Base-by-base conservation (phyloP, 1,140 invertebrate species). In the Cotesia glomerata region DNA sequence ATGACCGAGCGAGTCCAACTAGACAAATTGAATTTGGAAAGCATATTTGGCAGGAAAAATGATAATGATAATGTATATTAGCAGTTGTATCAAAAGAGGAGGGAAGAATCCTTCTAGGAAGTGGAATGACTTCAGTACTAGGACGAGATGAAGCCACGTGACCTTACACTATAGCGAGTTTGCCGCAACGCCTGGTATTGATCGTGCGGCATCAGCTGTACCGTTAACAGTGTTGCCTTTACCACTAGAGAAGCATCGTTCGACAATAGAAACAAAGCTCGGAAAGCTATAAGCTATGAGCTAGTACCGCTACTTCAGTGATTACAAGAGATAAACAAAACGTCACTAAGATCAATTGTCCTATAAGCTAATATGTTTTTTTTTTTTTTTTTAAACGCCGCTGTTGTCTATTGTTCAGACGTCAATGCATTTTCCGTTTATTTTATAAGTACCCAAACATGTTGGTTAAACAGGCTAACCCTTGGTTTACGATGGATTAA, bases 121-220 rank as follows among this genome's bases (percentile, higher is more conserved):
- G 59, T 36, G 35, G 59, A 62, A 62, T 62, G 59, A 68, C 35
- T 36, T 36, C 35, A 58, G 54, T 69, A 59, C 35, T 45, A 26
- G 67, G 58, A 69, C 58, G 56, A 59, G 35, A 45, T 49, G 56
- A 74, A 80, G 74, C 76, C 77, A 83, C 78, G 78, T 83, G 81
- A 83, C 76, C 63, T 62, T 74, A 76, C 65, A 74, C 72, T 80
- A 78, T 79, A 77, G 67, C 76, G 74, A 75, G 78, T 81, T 75
- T 83, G 80, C 81, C 81, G 81, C 81, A 83, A 83, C 80, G 81
- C 77, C 80, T 75, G 71, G 81, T 83, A 83, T 83, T 83, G 81
- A 83, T 83, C 81, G 81, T 51, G 75, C 76, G 75, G 74, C 80
- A 82, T 83, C 81, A 83, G 81, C 79, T 83, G 81, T 83, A 82